Evolutionary conservation across 1,140 invertebrate species (phyloP), one percentile per base, ranked within the genome.

Genomic region (Medauroidea extradentata): DNA sequence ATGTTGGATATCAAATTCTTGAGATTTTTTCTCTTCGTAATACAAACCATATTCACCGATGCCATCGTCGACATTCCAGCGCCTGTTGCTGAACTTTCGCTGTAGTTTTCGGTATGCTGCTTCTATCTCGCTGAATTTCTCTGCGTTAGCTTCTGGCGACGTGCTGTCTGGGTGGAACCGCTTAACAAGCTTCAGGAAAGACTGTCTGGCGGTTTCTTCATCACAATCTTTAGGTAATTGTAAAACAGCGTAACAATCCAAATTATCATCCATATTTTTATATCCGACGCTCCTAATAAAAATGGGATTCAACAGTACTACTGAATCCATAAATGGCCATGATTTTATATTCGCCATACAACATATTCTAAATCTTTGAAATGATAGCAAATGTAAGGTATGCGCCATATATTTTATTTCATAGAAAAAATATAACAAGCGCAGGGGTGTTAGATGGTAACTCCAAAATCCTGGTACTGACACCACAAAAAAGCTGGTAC

Each of bases 121-220:
- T 70, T 85, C 78, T 61, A 84, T 73, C 79, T 81, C 49, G 14
- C 19, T n/a, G n/a, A 94, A 94, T 74, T 85, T 88, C 5, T 80
- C 74, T 25, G 81, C 77, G 74, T 84, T 78, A 16, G 89, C 86
- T 63, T 87, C 80, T 2, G 61, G 24, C 2, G 78, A 79, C 2
- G 85, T 83, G 53, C 87, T 88, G 67, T 94, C 91, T 0, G 91
- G 91, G 78, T 94, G 91, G 72, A 85, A 91, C 60, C 80, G 80
- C 72, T 93, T 93, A 0, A 86, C 90, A 21, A 91, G 71, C 56
- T 83, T 72, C 19, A 93, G 74, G 69, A 91, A 94, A 29, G 89
- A 84, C 43, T 80, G 67, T 60, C 86, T 78, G 5, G 92, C 80
- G 25, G 83, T 82, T 68, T 88, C 84, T 71, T 89, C 83, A 60